phyloP scores from a whole-genome alignment of 2,888 invertebrate species.

The Harpagoxenus sublaevis region DNA sequence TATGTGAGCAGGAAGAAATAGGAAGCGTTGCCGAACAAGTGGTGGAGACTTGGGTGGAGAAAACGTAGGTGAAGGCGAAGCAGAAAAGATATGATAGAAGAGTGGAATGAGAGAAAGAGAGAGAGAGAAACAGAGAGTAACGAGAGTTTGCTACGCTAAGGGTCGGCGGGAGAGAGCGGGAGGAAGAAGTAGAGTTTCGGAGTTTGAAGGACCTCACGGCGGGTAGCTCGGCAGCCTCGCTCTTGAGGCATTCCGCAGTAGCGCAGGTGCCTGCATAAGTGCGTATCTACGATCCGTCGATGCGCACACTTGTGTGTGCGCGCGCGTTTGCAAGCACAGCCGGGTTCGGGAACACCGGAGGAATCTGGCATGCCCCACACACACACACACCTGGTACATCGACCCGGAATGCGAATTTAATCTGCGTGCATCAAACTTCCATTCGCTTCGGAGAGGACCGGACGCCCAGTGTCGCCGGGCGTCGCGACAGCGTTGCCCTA shows the following conservation, averaged over 20 bases:
- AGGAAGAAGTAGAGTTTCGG: conserved; percentile 43
- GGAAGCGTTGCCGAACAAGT: conserved; percentile 14
- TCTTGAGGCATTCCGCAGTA: conserved; percentile 48
- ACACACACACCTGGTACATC: conserved; percentile 57
- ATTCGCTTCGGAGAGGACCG: conserved; percentile 58
- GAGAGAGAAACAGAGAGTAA: background rate
- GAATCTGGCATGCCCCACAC: conserved; percentile 19
- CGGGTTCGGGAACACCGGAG: conserved; percentile 6
- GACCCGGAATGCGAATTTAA: conserved; percentile 66
- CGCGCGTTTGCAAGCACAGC: background rate
- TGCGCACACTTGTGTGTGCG: background rate
- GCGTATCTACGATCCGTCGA: conserved; percentile 48
- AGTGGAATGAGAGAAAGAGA: background rate
- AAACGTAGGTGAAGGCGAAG: background rate
- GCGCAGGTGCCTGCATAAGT: conserved; percentile 57
- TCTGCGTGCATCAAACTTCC: conserved; percentile 65
- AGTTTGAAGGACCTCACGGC: conserved; percentile 60
- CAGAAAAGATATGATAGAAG: background rate
- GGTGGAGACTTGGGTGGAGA: too few relatives aligned
- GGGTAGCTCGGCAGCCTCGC: conserved; percentile 43
- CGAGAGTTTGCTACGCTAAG: too few relatives aligned
- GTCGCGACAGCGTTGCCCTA: conserved; percentile 21
- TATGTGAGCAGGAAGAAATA: conserved; percentile 41
- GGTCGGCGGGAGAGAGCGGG: background rate
- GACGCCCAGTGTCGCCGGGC: conserved; percentile 1